Evolutionary conservation across 2,113 vertebrate genomes (phyloP).

Genomic region (Eurystomus gularis): DNA sequence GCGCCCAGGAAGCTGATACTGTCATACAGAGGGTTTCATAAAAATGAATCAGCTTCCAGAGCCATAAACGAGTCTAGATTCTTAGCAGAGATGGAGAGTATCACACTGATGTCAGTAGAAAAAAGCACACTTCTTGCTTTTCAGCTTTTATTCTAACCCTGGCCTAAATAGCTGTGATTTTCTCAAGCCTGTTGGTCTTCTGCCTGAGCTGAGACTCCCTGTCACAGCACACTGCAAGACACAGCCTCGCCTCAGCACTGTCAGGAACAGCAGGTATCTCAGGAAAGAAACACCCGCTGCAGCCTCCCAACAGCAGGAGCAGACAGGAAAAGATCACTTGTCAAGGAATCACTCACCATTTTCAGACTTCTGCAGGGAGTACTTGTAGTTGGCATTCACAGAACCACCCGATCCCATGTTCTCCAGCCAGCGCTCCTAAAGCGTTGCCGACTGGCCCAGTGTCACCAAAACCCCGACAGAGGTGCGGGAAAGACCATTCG

Average conservation of each 20-base stretch:
- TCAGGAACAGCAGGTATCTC: not conserved
- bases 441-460: not conserved
- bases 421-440: not conserved
- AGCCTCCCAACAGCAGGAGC: not conserved
- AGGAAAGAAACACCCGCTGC: not conserved
- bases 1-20: not conserved
- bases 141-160: not conserved
- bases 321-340: not conserved
- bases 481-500: not conserved
- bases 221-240: not conserved
- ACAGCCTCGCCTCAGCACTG: not conserved
- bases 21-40: not conserved
- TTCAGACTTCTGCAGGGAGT: conserved; percentile 70
- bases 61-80: not conserved
- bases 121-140: not conserved
- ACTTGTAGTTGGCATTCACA: conserved; percentile 20
- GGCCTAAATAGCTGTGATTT: not conserved
- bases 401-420: conserved; percentile 72
- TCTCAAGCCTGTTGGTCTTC: not conserved
- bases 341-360: conserved; percentile 47
- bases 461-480: not conserved
- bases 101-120: not conserved
- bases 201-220: not conserved
- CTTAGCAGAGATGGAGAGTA: not conserved
- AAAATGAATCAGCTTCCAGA: not conserved